Evolutionary conservation across 2,797 vertebrate genomes (phyloP).

Genomic region (Odontamblyopus lacepedii): DNA sequence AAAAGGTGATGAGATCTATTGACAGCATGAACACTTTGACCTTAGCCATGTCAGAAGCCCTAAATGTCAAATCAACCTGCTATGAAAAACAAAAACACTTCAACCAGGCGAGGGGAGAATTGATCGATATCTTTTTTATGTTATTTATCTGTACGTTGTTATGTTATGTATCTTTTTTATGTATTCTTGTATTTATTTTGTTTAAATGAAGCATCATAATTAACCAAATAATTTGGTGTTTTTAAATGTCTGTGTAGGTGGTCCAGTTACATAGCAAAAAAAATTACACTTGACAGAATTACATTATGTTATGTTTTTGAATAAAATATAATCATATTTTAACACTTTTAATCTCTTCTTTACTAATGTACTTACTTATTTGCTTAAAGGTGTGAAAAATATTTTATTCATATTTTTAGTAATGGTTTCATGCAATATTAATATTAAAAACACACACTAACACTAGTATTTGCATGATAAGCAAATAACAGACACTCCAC

Average conservation of each 20-base stretch:
- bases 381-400: not conserved
- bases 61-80: not conserved
- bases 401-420: not conserved
- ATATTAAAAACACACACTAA: not conserved
- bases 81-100: not conserved
- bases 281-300: no score
- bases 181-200: not conserved
- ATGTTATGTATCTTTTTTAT: not conserved
- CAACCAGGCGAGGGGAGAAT: not conserved
- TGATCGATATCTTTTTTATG: not conserved
- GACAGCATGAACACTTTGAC: not conserved
- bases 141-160: no score
- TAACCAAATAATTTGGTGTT: not conserved
- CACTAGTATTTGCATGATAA: no score
- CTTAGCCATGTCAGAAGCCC: not conserved
- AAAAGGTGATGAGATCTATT: conserved; percentile 5
- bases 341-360: not conserved
- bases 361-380: not conserved
- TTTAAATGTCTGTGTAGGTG: not conserved
- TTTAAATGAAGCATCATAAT: not conserved
- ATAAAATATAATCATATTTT: not conserved
- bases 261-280: no score
- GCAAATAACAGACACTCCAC: no score
- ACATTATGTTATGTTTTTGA: no score
- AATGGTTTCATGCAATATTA: not conserved